These are phyloP conservation scores for Tenodera sinensis DNA, from an alignment of 2,888 invertebrate species.

Conservation along the genomic window DNA sequence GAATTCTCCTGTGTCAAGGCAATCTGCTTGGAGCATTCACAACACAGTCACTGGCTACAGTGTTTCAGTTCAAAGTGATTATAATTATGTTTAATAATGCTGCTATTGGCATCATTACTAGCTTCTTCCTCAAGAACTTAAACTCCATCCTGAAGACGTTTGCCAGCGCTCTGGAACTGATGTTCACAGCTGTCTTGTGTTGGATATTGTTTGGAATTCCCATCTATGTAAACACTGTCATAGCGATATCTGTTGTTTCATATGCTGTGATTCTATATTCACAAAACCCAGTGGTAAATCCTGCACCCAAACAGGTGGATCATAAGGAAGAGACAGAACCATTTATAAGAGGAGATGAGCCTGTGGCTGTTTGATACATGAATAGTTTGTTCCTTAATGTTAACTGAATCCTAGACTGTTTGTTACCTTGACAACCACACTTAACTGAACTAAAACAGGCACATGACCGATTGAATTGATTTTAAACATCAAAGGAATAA, in stretches of 20 bases:
- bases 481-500: no score
- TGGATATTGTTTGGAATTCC: slow-evolving; percentile 82
- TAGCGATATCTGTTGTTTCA: slow-evolving; percentile 79
- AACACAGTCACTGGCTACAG: slow-evolving; percentile 50
- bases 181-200: slow-evolving; percentile 86
- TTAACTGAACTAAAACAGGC: no score
- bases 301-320: neutral
- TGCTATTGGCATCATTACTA: slow-evolving; percentile 87
- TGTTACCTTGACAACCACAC: no score
- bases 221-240: slow-evolving; percentile 74
- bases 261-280: slow-evolving; percentile 83
- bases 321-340: neutral
- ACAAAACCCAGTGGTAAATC: slow-evolving; percentile 70
- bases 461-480: no score
- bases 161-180: slow-evolving; percentile 87
- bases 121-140: slow-evolving; percentile 86
- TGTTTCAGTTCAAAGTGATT: slow-evolving; percentile 67
- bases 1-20: slow-evolving; percentile 65
- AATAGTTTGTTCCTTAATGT: no score
- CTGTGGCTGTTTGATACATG: neutral
- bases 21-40: slow-evolving; percentile 60
- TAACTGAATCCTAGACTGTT: no score
- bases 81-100: slow-evolving; percentile 86
- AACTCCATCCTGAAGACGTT: slow-evolving; percentile 95
- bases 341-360: neutral